phyloP scores from a whole-genome alignment of 2,797 vertebrate genomes.

The Allobates femoralis region DNA sequence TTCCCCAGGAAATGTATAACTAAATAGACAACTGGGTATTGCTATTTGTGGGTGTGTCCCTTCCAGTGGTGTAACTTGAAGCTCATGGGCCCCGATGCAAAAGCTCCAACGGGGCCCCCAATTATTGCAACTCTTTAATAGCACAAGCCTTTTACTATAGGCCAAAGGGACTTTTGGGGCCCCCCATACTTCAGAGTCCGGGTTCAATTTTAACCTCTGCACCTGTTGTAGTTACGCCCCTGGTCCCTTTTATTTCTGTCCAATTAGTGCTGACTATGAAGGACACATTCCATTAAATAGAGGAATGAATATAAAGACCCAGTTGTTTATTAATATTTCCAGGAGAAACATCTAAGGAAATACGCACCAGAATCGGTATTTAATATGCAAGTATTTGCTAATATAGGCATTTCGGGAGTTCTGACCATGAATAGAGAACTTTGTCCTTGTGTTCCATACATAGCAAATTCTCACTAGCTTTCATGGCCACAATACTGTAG shows the following conservation, averaged over 20 bases:
- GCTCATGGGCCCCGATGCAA: too few relatives aligned
- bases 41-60: not conserved
- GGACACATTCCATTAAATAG: not conserved
- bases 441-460: not conserved
- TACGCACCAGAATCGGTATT: not conserved
- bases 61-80: too few relatives aligned
- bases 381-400: not conserved
- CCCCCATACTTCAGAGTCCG: too few relatives aligned
- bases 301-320: not conserved
- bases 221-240: too few relatives aligned
- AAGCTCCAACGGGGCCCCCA: too few relatives aligned
- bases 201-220: too few relatives aligned
- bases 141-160: too few relatives aligned
- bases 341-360: not conserved
- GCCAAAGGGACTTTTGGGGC: too few relatives aligned
- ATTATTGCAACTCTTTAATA: too few relatives aligned
- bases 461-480: not conserved
- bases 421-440: not conserved
- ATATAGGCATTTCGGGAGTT: not conserved
- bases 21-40: not conserved
- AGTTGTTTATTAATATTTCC: not conserved
- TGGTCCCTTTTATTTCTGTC: not conserved
- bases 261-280: not conserved
- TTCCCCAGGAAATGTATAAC: not conserved
- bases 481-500: too few relatives aligned